These are phyloP conservation scores for Drosophila prosaltans DNA, from an alignment of 1,140 invertebrate genomes.

Conservation along the genomic window DNA sequence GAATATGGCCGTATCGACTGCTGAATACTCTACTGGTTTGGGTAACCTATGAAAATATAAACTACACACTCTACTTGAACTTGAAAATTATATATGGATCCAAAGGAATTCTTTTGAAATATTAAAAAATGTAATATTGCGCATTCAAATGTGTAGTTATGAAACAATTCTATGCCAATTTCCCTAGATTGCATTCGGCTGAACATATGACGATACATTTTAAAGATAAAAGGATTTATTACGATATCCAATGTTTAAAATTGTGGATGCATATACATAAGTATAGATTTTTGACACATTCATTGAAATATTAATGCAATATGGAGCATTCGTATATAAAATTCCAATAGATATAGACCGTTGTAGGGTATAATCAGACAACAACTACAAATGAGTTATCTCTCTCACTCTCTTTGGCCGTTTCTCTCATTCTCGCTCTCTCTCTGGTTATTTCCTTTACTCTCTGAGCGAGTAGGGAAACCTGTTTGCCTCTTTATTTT, in stretches of 20 bases:
- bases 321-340: background rate
- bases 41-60: no score
- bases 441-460: background rate
- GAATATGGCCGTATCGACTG: background rate
- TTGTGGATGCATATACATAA: no score
- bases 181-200: no score
- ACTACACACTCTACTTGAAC: no score
- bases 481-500: constrained; percentile 13
- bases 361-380: constrained; percentile 23
- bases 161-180: no score
- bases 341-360: background rate
- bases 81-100: no score
- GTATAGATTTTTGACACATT: no score
- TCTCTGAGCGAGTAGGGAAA: background rate
- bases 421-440: constrained; percentile 7
- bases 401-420: constrained; percentile 12
- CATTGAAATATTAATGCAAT: no score
- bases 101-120: no score
- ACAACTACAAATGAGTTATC: constrained; percentile 25
- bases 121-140: background rate
- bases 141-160: background rate
- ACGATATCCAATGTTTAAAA: no score
- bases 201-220: no score
- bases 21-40: constrained; percentile 30
- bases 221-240: no score